These are phyloP conservation scores for Hoplodrina ambigua DNA, from an alignment of 2,888 invertebrate species.

Conservation along the genomic window DNA sequence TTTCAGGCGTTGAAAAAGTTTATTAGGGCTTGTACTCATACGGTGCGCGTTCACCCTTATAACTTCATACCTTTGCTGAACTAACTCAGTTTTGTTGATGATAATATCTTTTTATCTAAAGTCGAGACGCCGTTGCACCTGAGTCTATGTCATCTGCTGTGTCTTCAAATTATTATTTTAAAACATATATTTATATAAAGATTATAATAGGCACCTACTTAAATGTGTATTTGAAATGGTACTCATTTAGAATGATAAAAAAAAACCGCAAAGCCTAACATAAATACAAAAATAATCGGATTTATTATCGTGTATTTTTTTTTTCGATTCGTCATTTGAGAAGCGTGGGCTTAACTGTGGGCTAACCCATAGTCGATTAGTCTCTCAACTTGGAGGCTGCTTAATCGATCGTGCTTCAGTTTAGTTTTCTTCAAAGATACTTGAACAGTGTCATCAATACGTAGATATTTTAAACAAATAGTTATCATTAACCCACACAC, in stretches of 20 bases:
- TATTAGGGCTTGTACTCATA: neutral
- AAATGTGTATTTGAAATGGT: neutral
- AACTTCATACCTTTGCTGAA: neutral
- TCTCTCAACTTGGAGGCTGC: neutral
- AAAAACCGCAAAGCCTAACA: neutral
- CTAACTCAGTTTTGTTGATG: neutral
- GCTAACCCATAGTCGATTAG: neutral
- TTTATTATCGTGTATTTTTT: neutral
- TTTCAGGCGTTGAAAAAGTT: neutral
- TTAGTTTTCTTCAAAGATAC: neutral
- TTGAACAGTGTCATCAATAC: neutral
- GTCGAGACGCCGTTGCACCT: conserved; percentile 8
- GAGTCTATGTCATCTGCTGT: neutral
- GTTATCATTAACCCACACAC: neutral
- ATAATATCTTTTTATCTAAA: neutral
- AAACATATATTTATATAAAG: neutral
- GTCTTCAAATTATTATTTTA: conserved; percentile 1
- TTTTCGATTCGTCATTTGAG: neutral
- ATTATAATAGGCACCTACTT: neutral
- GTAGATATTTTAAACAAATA: neutral
- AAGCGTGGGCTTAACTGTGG: neutral
- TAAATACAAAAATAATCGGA: neutral
- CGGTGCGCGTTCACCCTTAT: neutral
- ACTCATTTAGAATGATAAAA: no score
- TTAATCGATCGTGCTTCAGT: neutral